Base-by-base conservation (phyloP, 2,797 vertebrate species). In the Rhynchonycteris naso region DNA sequence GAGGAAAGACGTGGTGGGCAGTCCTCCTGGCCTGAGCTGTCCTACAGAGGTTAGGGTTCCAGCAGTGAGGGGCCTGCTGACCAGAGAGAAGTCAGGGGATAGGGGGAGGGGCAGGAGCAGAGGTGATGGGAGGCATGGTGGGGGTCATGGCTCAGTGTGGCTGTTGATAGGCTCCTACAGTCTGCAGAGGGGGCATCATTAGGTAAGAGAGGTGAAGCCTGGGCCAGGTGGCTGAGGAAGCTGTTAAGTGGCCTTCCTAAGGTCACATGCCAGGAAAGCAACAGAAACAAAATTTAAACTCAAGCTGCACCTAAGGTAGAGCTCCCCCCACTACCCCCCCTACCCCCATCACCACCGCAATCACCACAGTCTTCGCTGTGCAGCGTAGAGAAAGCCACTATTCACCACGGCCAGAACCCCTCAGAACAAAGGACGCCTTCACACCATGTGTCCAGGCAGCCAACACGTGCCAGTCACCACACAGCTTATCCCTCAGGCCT, bases 381-480 rank as follows among this genome's bases (percentile, higher is more conserved):
- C 5, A 9, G 80, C 13, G 6, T 21, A 35, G 84, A 97, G 89
- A 95, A 87, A 93, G 97, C 89, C 0, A 0, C 95, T 19, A 74
- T 96, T 97, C 71, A 96, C 75, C 11, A 14, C 26, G 0, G 2
- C 47, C 58, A 1, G 0, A 21, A 18, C 30, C 0, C 1, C 4
- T 4, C 30, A 0, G 24, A 54, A 97, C 96, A 97, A 97, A 97
- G 92, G 95, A 1, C 0, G 68, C 95, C 94, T 96, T 97, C 81
- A 95, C 3, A 1, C 58, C 71, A 6, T 1, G 69, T 0, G 28
- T 10, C 92, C 76, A 11, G 90, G 93, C 89, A 0, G 76, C 91
- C 93, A 68, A 3, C 95, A 84, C 61, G 84, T 93, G 95, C 96
- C 94, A 94, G 94, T 68, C 96, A 95, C 97, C 83, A 33, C 3